Evolutionary conservation across 2,888 invertebrate genomes (phyloP).

Genomic region (Acrobasis consociella): DNA sequence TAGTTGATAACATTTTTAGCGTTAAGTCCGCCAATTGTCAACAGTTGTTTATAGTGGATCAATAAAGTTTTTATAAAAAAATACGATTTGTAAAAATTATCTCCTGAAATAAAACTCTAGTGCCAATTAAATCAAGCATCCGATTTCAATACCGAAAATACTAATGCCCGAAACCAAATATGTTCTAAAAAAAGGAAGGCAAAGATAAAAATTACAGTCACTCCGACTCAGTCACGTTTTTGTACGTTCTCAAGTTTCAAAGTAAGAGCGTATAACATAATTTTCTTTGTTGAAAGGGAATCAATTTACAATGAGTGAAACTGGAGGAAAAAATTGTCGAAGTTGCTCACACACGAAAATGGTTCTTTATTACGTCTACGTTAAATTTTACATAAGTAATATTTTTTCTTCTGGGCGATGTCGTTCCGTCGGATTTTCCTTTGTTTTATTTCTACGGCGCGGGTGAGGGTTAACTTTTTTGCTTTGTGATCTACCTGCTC

Average conservation of each 20-base stretch:
- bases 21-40: too few species aligned
- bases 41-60: too few species aligned
- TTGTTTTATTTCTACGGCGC: slow-evolving; percentile 12
- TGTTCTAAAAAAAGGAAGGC: neutral
- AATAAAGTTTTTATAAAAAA: too few species aligned
- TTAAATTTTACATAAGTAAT: slow-evolving; percentile 42
- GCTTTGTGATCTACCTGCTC: slow-evolving; percentile 14
- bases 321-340: slow-evolving; percentile 38
- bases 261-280: slow-evolving; percentile 38
- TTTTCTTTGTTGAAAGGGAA: slow-evolving; percentile 44
- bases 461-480: slow-evolving; percentile 14
- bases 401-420: slow-evolving; percentile 32
- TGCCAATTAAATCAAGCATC: neutral
- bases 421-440: slow-evolving; percentile 11
- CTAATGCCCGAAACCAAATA: neutral
- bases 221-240: slow-evolving; percentile 27
- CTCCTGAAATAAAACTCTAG: neutral
- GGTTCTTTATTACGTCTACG: slow-evolving; percentile 40
- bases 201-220: slow-evolving; percentile 14
- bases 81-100: neutral
- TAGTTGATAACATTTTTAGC: too few species aligned
- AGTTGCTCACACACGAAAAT: slow-evolving; percentile 43
- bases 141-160: neutral
- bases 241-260: slow-evolving; percentile 33
- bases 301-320: slow-evolving; percentile 42